Evolutionary conservation across 2,797 vertebrate species (phyloP), one percentile per base, ranked within the genome.

Genomic region (Triplophysa bombifrons): DNA sequence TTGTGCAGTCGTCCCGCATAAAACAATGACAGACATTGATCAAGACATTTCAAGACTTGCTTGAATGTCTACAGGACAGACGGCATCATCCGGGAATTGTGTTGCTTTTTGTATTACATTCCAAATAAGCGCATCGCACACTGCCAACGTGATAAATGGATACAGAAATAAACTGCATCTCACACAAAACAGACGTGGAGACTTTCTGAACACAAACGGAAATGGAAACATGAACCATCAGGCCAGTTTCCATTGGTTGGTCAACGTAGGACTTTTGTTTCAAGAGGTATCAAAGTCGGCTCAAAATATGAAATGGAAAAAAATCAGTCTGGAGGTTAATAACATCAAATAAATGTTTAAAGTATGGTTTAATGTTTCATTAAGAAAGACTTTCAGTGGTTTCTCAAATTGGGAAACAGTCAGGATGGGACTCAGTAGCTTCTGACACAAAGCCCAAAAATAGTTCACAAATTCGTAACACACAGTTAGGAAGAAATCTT

Each of bases 11-110:
- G 9, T 22, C 70, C 61, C 27, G 58, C 58, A 51, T 60, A 66
- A 48, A 64, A 48, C 25, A 8, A 61, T 58, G 69, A 79, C 77
- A 72, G 70, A 56, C 77, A 79, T 79, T 19, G 69, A 79, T 66
- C 60, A 48, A 56, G 69, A 66, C 61, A 60, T 56, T 72, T 34
- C 13, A 63, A 71, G 41, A 60, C 75, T 48, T 48, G 58, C 68
- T 69, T 14, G 1, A 48, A 60, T 34, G 61, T 20, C 73, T 66
- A 27, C 13, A 66, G 41, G 65, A 76, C 22, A 5, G 8, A 41
- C 10, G 41, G 41, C 41, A 38, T 63, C 67, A n/a, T 78, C 55
- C 44, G 20, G 66, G 68, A 70, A 61, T 27, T 63, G 44, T 71
- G 56, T 78, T 14, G 46, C 11, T 46, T 46, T 46, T 46, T 38